Evolutionary conservation across 2,113 vertebrate genomes (phyloP).

Genomic region (Bombycilla garrulus): DNA sequence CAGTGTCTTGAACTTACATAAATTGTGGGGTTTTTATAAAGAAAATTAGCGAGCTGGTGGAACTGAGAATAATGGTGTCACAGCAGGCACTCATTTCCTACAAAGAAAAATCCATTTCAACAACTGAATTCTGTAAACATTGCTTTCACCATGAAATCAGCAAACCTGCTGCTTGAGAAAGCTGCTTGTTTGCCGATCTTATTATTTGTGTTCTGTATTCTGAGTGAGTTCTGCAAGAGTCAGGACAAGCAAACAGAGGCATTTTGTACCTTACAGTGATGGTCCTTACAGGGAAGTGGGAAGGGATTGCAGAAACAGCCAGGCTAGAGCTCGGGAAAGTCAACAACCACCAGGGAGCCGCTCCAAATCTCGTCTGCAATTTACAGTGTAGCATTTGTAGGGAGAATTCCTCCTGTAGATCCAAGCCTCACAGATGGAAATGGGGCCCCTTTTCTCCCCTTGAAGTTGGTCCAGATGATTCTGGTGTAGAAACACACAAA

Average conservation of each 20-base stretch:
- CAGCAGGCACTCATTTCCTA: background rate
- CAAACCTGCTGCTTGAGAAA: background rate
- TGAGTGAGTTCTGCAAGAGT: background rate
- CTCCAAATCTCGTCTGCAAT: background rate
- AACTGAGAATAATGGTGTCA: background rate
- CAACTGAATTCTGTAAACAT: background rate
- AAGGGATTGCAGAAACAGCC: background rate
- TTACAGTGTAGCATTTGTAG: background rate
- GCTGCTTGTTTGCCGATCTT: background rate
- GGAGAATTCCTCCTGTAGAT: background rate
- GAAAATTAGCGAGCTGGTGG: background rate
- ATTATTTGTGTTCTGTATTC: background rate
- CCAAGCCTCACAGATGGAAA: background rate
- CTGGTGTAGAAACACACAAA: background rate
- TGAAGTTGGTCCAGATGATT: background rate
- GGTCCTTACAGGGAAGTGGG: background rate
- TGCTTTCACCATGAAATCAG: background rate
- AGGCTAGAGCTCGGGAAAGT: background rate
- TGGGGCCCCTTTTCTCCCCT: background rate
- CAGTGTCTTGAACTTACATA: background rate
- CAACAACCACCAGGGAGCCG: background rate
- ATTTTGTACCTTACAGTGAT: background rate
- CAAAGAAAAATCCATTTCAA: background rate
- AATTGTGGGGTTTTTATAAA: background rate
- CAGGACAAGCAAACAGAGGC: background rate